Evolutionary conservation across 2,888 invertebrate species (phyloP).

Genomic region (Clivina fossor): DNA sequence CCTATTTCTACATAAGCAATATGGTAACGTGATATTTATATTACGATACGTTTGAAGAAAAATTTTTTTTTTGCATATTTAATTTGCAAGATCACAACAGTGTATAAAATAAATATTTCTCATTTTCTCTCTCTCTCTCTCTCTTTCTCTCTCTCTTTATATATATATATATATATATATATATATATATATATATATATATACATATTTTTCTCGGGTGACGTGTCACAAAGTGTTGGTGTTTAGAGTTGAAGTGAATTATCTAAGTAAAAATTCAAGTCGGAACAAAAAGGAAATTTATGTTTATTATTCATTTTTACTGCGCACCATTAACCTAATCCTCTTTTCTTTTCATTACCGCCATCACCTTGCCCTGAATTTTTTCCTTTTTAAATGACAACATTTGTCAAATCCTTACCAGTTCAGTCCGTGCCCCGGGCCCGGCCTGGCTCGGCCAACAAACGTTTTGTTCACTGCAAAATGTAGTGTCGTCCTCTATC

Average conservation of each 20-base stretch:
- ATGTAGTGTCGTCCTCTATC: too few species aligned
- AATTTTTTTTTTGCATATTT: too few species aligned
- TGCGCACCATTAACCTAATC: constrained; percentile 33
- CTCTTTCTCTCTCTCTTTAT: too few species aligned
- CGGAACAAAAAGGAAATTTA: constrained; percentile 31
- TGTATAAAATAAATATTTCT: too few species aligned
- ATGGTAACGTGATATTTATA: too few species aligned
- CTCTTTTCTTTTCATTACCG: constrained; percentile 34
- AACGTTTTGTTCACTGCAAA: too few species aligned
- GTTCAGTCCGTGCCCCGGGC: constrained; percentile 24
- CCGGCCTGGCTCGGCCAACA: constrained; percentile 8
- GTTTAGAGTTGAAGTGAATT: constrained; percentile 31
- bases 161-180: too few species aligned
- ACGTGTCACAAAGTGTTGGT: constrained; percentile 20
- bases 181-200: too few species aligned
- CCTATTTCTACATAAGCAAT: too few species aligned
- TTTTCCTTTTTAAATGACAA: constrained; percentile 31
- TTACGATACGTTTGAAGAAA: too few species aligned
- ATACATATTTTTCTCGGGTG: constrained; percentile 20
- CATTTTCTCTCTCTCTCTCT: too few species aligned
- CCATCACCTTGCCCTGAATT: constrained; percentile 33
- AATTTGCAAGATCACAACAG: too few species aligned
- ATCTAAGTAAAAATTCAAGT: constrained; percentile 29
- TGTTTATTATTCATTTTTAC: constrained; percentile 34
- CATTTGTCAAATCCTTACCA: constrained; percentile 30